A percentile compares a stretch with the other conserved stretches of the same genome.
phyloP scores from a whole-genome alignment of 2,113 vertebrate genomes.

The Alligator sinensis region DNA sequence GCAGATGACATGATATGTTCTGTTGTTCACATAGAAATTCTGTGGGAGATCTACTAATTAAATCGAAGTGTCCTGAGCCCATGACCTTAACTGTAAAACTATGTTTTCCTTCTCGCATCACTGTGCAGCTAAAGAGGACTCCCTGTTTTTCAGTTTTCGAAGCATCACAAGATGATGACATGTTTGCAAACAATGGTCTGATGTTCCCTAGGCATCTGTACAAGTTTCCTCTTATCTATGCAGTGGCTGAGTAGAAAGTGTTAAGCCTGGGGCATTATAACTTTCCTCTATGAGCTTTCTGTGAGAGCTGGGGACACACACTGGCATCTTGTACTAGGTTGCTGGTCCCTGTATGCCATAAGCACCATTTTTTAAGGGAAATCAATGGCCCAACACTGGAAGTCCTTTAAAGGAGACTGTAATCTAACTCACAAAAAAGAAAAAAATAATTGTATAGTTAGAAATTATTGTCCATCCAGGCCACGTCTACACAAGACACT shows the following conservation, averaged over 20 bases:
- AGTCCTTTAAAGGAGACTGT: too few relatives aligned
- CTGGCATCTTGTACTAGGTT: too few relatives aligned
- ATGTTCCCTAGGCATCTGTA: not conserved
- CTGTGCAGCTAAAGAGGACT: not conserved
- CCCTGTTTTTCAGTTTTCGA: not conserved
- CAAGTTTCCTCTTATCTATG: not conserved
- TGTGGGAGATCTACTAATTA: fast-evolving
- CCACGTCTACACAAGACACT: not conserved
- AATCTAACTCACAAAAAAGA: too few relatives aligned
- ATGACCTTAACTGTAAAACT: not conserved
- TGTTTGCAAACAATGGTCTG: not conserved
- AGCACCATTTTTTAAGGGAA: not conserved
- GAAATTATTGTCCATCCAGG: not conserved
- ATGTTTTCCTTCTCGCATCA: not conserved
- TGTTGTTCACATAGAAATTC: not conserved
- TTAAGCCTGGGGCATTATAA: too few relatives aligned
- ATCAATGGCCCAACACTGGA: not conserved
- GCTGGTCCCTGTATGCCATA: too few relatives aligned
- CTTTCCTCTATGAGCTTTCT: too few relatives aligned
- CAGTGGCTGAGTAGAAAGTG: not conserved
- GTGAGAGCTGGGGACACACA: too few relatives aligned
- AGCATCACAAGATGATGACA: not conserved
- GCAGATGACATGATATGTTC: not conserved
- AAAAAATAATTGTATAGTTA: not conserved
- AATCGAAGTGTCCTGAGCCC: fast-evolving